Evolutionary conservation across 2,888 invertebrate genomes (phyloP).

Genomic region (Drosophila nigricruria): DNA sequence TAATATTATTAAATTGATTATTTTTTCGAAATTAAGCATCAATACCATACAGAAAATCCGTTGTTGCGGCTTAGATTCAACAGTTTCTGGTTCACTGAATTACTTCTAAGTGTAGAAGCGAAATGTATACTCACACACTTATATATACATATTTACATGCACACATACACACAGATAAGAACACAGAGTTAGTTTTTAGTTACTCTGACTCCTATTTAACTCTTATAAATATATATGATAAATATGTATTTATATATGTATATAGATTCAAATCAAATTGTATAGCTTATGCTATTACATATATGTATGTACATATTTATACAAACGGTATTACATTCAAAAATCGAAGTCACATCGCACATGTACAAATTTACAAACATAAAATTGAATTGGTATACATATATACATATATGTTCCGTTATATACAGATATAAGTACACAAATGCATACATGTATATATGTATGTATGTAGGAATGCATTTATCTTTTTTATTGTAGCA

Average conservation of each 20-base stretch:
- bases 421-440: not conserved
- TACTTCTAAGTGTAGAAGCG: not conserved
- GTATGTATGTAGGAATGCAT: not conserved
- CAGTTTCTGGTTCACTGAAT: constrained; percentile 16
- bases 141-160: not conserved
- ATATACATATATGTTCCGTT: not conserved
- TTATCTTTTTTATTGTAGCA: constrained; percentile 18
- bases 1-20: too few relatives aligned
- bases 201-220: not conserved
- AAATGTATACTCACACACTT: constrained; percentile 2
- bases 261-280: not conserved
- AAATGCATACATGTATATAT: not conserved
- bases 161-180: not conserved
- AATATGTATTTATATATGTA: not conserved
- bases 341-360: not conserved
- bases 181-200: not conserved
- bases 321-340: not conserved
- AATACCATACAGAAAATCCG: not conserved
- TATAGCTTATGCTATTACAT: not conserved
- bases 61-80: constrained; percentile 2
- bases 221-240: not conserved
- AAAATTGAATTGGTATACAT: not conserved
- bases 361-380: not conserved
- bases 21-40: too few relatives aligned
- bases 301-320: too few relatives aligned